Evolutionary conservation across 2,888 invertebrate genomes (phyloP), one percentile per base, ranked within the genome.

Genomic region (Parnassius orleans): DNA sequence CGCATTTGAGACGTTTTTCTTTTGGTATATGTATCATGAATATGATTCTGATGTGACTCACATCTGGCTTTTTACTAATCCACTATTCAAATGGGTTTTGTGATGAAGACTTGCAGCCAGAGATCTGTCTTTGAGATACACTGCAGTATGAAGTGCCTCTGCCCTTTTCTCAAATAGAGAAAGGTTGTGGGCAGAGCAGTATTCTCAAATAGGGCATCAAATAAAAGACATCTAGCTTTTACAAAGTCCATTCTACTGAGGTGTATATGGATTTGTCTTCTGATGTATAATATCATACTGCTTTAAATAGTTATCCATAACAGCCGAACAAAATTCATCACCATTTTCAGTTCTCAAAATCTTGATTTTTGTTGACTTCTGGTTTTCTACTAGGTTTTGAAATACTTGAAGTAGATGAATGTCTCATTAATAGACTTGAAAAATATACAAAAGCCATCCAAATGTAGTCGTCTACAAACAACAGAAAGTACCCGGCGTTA

Each of bases 281-380:
- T 47, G 47, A 47, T 47, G 47, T 1, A 44, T 12, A 11, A 11
- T 44, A 3, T 2, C 47, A 12, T 12, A 12, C 12, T 47, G 47
- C n/a, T 14, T 47, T 12, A 47, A 47, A 47, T 1, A 47, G 5
- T 47, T 47, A 0, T 9, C n/a, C 10, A 12, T 47, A 12, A 1
- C 1, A 10, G 10, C 9, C n/a, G 14, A 47, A 12, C 2, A 9
- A 47, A 47, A 47, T 47, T 47, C 47, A 12, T 2, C n/a, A 9
- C 47, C n/a, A 47, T 47, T 73, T 19, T 73, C 73, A 67, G 69
- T 70, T 19, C 53, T 51, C 10, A 73, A 1, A 65, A 67, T 56
- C 52, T 69, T 71, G 3, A 72, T 50, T 41, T 3, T 70, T 63
- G 69, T 70, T 9, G 43, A 53, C 43, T 53, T 58, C 14, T 51